These are phyloP conservation scores for Pocillopora damicornis DNA, from an alignment of 64 coral and sea anemone species.

Conservation along the genomic window DNA sequence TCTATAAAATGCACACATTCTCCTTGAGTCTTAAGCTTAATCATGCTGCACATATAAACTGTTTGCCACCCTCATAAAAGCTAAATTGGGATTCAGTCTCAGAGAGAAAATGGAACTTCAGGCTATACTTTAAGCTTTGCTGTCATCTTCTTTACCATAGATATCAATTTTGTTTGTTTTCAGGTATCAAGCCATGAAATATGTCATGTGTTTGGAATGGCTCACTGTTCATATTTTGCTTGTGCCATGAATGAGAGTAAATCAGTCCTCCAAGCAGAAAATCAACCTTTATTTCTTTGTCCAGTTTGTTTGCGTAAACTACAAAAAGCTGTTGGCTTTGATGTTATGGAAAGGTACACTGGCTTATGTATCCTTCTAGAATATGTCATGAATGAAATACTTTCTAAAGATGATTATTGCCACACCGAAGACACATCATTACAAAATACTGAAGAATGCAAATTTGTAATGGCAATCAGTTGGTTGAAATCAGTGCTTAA, in stretches of 20 bases:
- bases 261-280: slow-evolving; percentile 66
- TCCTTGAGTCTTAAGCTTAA: too few relatives aligned
- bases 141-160: neutral
- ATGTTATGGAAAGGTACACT: slow-evolving; percentile 50
- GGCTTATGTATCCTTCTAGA: slow-evolving; percentile 10
- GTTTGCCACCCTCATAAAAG: too few relatives aligned
- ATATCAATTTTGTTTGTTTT: slow-evolving; percentile 16
- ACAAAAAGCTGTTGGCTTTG: slow-evolving; percentile 75
- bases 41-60: too few relatives aligned
- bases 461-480: neutral
- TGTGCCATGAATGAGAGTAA: slow-evolving; percentile 96
- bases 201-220: slow-evolving; percentile 81
- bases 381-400: neutral
- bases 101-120: neutral
- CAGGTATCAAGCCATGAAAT: slow-evolving; percentile 90
- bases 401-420: neutral
- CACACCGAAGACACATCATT: neutral
- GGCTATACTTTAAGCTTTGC: neutral
- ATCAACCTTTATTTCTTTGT: slow-evolving; percentile 85
- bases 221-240: slow-evolving; percentile 87
- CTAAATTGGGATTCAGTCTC: too few relatives aligned
- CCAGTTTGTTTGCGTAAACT: slow-evolving; percentile 92
- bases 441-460: neutral
- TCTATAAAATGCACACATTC: too few relatives aligned
- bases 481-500: slow-evolving; percentile 27